A percentile compares a stretch with the other conserved stretches of the same genome.
These are phyloP conservation scores for Epinephelus lanceolatus DNA, from an alignment of 2,113 vertebrate genomes.

Conservation along the genomic window DNA sequence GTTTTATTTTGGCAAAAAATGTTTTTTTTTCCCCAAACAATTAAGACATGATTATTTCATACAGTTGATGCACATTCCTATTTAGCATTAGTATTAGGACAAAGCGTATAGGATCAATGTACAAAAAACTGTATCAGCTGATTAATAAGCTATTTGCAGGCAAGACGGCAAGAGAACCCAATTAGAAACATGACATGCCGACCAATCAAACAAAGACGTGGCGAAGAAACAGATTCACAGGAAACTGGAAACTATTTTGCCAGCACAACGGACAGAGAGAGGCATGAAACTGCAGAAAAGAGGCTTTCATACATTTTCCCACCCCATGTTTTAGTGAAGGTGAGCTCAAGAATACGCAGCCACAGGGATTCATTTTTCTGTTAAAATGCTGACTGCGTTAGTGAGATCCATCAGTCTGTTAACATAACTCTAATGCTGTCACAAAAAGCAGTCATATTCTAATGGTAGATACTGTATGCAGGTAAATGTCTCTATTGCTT, in stretches of 20 bases:
- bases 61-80: background rate
- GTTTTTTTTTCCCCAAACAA: no score
- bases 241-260: background rate
- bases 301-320: background rate
- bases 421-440: background rate
- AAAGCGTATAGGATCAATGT: background rate
- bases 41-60: background rate
- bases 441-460: background rate
- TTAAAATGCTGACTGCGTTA: background rate
- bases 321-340: background rate
- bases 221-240: background rate
- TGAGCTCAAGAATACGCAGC: background rate
- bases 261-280: conserved; percentile 6
- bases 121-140: background rate
- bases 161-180: background rate
- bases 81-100: no score
- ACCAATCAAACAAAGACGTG: background rate
- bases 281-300: background rate
- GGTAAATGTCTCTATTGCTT: background rate
- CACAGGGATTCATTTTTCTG: background rate
- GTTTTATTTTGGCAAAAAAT: background rate
- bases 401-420: background rate
- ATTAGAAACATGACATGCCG: background rate
- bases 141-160: background rate
- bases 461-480: background rate